Evolutionary conservation across 1,140 invertebrate genomes (phyloP).

Genomic region (Zaprionus camerounensis): DNA sequence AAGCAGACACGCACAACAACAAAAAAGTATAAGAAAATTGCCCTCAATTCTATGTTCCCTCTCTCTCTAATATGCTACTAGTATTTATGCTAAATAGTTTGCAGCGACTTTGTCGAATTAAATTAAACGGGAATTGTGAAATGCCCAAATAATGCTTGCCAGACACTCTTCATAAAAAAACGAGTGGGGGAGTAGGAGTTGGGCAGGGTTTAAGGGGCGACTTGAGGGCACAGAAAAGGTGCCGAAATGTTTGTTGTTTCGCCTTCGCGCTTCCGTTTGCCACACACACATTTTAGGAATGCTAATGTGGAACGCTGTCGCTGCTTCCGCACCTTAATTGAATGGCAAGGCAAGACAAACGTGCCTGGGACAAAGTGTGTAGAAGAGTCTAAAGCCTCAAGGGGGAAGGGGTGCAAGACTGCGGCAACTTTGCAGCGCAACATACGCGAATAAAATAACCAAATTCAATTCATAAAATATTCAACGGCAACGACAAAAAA

Average conservation of each 20-base stretch:
- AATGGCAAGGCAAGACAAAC: constrained; percentile 56
- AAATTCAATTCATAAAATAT: constrained; percentile 83
- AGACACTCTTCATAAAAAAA: constrained; percentile 7
- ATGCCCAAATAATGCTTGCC: constrained; percentile 68
- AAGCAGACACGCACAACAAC: not conserved
- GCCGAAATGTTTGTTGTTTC: constrained; percentile 72
- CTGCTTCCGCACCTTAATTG: constrained; percentile 69
- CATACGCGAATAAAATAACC: constrained; percentile 80
- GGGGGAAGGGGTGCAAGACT: constrained; percentile 12
- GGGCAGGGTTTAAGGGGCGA: constrained; percentile 1
- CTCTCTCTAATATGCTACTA: constrained; percentile 39
- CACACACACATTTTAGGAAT: constrained; percentile 60
- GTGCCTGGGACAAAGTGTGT: constrained; percentile 37
- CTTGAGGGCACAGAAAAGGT: constrained; percentile 51
- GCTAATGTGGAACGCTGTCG: constrained; percentile 66
- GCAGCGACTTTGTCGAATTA: constrained; percentile 65
- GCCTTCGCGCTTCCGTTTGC: constrained; percentile 58
- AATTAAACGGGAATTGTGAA: constrained; percentile 78
- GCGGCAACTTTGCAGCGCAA: constrained; percentile 68
- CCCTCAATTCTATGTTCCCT: constrained; percentile 22
- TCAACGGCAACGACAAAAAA: constrained; percentile 60
- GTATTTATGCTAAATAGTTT: constrained; percentile 82
- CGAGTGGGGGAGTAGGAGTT: not conserved
- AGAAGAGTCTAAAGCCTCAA: constrained; percentile 22
- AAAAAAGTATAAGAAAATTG: constrained; percentile 32